These are phyloP conservation scores for Morone chrysops DNA, from an alignment of 2,113 vertebrate species.

Conservation along the genomic window DNA sequence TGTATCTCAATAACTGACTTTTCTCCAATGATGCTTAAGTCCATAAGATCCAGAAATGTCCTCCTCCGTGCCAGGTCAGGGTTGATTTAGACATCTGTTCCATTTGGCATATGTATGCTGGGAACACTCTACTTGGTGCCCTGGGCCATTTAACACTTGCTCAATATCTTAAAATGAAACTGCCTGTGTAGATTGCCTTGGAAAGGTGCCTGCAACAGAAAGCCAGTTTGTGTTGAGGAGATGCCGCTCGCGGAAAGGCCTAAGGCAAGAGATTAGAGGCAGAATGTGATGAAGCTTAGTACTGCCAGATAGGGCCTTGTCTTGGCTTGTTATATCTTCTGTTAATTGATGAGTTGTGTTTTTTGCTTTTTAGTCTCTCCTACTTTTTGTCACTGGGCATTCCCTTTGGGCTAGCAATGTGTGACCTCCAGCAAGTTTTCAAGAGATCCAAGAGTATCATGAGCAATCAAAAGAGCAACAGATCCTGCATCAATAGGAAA, in stretches of 20 bases:
- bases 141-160: constrained; percentile 75
- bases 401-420: background rate
- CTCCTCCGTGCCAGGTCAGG: constrained; percentile 55
- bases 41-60: constrained; percentile 45
- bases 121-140: constrained; percentile 58
- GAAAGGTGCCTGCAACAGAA: constrained; percentile 67
- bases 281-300: constrained; percentile 53
- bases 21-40: constrained; percentile 56
- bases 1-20: constrained; percentile 52
- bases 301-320: constrained; percentile 35
- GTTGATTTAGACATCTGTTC: constrained; percentile 73
- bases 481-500: background rate
- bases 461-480: constrained; percentile 6
- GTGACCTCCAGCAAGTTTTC: constrained; percentile 14
- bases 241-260: constrained; percentile 58
- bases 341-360: constrained; percentile 54
- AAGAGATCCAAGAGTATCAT: background rate
- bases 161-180: constrained; percentile 76
- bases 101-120: constrained; percentile 63
- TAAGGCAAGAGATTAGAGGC: constrained; percentile 68
- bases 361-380: constrained; percentile 11
- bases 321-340: constrained; percentile 26
- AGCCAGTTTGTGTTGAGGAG: constrained; percentile 59
- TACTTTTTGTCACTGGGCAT: background rate
- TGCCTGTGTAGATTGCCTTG: constrained; percentile 71